Base-by-base conservation (phyloP, 2,113 vertebrate genomes). In the Leiothrix lutea region DNA sequence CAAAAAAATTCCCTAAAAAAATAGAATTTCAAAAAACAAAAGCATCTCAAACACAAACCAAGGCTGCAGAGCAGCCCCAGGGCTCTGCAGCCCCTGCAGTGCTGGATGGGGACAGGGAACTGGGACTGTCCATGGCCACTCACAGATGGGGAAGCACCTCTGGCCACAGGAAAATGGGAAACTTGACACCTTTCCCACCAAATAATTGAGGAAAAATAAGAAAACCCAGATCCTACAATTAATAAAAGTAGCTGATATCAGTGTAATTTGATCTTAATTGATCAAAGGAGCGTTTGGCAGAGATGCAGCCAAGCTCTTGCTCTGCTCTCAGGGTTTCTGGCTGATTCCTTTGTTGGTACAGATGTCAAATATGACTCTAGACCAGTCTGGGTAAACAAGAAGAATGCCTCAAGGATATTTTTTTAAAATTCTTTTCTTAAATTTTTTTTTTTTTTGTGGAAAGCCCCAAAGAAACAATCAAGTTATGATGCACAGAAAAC, bases 81-180 rank as follows among this genome's bases (percentile, higher is more conserved):
- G 45, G 28, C 38, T 79, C 58, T n/a, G 33, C 36, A 81, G 50
- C 24, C 38, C 28, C 3, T 0, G 21, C 21, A 53, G 66, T 14
- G 19, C 42, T 16, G 38, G 26, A 38, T 5, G 65, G 29, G 57
- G 33, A 28, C 23, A 8, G 28, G 47, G 25, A 50, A 11, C 50
- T 1, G 19, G 36, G 36, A 6, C 16, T 24, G 5, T 6, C 48
- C 14, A 14, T 2, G 33, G 56, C 38, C 64, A 35, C n/a, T 4
- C 9, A 54, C 0, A 62, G 15, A 51, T 3, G 19, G 8, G 7
- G 9, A 61, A 72, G 21, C 5, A 33, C 38, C 38, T 44, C 36
- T 62, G 51, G 24, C 65, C 38, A 3, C 1, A 50, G 66, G 18
- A 45, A 69, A 69, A 69, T 14, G 25, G 60, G 31, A 74, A 87